Evolutionary conservation across 2,888 invertebrate species (phyloP).

Genomic region (Drosophila mulleri): DNA sequence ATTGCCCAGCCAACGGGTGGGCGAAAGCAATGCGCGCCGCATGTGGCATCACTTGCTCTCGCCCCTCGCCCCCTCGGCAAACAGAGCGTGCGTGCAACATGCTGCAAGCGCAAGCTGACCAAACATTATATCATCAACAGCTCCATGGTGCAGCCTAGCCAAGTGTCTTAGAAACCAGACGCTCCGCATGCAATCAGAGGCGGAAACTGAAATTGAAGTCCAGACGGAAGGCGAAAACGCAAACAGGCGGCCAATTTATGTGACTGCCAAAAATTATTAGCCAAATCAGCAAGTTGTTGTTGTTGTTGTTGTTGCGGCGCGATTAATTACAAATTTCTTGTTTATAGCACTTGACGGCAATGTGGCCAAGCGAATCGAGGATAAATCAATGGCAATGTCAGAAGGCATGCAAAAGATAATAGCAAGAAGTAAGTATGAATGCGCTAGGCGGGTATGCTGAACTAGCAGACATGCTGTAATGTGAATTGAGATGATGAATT

Average conservation of each 20-base stretch:
- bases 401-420: slow-evolving; percentile 22
- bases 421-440: not conserved
- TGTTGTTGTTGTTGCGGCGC: slow-evolving; percentile 9
- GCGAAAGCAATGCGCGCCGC: slow-evolving; percentile 19
- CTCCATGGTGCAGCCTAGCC: slow-evolving; percentile 29
- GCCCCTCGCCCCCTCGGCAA: too few species aligned
- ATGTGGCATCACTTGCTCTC: slow-evolving; percentile 33
- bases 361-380: slow-evolving; percentile 36
- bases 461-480: not conserved
- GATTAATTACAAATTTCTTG: slow-evolving; percentile 65
- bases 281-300: slow-evolving; percentile 19
- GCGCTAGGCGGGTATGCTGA: not conserved
- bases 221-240: not conserved
- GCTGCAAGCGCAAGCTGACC: not conserved
- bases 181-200: slow-evolving; percentile 55
- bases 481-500: too few species aligned
- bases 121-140: slow-evolving; percentile 21
- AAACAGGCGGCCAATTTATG: slow-evolving; percentile 32
- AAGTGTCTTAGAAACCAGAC: slow-evolving; percentile 42
- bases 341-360: slow-evolving; percentile 56
- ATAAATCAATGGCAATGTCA: slow-evolving; percentile 79
- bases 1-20: slow-evolving; percentile 51
- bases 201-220: slow-evolving; percentile 2
- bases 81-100: slow-evolving; percentile 1
- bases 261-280: slow-evolving; percentile 37